phyloP scores from a whole-genome alignment of 1,140 invertebrate species.

The Saccostrea glomerata region DNA sequence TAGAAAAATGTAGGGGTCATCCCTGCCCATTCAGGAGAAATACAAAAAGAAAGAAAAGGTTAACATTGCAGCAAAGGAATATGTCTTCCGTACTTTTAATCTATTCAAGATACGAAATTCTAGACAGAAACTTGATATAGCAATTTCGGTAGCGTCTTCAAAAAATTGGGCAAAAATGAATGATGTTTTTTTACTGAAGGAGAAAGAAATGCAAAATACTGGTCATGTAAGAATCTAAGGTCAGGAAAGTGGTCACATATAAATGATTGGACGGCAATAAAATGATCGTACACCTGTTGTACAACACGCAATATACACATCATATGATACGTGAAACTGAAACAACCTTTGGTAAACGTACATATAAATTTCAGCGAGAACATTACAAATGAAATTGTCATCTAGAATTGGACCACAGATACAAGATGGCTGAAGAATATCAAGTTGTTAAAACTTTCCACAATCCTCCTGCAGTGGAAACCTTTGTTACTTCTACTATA shows the following conservation, averaged over 20 bases:
- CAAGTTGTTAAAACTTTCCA: background rate
- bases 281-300: conserved; percentile 48
- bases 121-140: conserved; percentile 49
- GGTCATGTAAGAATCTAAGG: conserved; percentile 32
- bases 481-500: background rate
- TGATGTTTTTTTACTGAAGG: conserved; percentile 43
- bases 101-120: conserved; percentile 49
- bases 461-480: background rate
- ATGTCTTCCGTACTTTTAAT: conserved; percentile 49
- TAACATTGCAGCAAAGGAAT: conserved; percentile 39
- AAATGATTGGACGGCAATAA: conserved; percentile 33
- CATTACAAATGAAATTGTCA: conserved; percentile 32
- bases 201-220: conserved; percentile 48
- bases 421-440: conserved; percentile 18
- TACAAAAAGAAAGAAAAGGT: conserved; percentile 30
- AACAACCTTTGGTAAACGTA: background rate
- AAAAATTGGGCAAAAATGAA: conserved; percentile 42
- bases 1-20: conserved; percentile 2
- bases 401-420: conserved; percentile 2
- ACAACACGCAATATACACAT: conserved; percentile 41
- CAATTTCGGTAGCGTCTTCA: conserved; percentile 41
- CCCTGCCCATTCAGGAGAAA: conserved; percentile 36
- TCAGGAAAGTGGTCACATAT: conserved; percentile 37
- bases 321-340: conserved; percentile 2
- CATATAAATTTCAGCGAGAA: conserved; percentile 19